Conservation (phyloP, 2,797 vertebrate species). For the Botia kubotai region DNA sequence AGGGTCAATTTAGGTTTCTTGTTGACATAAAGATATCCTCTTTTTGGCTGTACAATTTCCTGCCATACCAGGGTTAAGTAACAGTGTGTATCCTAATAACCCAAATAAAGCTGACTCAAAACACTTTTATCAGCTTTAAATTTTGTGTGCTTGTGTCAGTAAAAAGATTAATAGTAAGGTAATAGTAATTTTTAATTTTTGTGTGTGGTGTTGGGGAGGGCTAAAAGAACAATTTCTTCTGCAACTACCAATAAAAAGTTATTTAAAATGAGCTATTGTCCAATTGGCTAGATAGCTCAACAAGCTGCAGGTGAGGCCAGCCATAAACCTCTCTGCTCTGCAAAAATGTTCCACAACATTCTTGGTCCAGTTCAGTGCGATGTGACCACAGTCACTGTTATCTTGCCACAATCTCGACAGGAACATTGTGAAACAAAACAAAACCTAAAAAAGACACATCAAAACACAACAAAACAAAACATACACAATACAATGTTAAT, state of each 20-base stretch:
- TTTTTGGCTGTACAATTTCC: background rate
- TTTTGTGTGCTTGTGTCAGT: too few species aligned
- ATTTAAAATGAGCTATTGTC: slow-evolving; percentile 38
- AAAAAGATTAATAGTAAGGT: background rate
- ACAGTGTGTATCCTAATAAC: too few species aligned
- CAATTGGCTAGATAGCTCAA: slow-evolving; percentile 48
- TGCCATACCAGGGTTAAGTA: too few species aligned
- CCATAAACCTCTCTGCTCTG: slow-evolving; percentile 22
- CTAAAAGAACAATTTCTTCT: background rate
- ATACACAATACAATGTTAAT: slow-evolving; percentile 86
- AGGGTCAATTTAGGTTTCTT: background rate
- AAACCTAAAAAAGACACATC: slow-evolving; percentile 93
- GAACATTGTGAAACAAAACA: slow-evolving; percentile 98
- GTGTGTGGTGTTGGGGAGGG: background rate
- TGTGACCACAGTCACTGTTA: slow-evolving; percentile 72
- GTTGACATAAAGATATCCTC: background rate
- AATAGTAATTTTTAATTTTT: background rate
- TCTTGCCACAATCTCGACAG: slow-evolving; percentile 92
- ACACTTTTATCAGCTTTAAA: too few species aligned
- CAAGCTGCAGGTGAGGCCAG: slow-evolving; percentile 33
- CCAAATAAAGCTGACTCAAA: too few species aligned
- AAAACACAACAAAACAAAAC: slow-evolving; percentile 76
- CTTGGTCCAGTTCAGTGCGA: slow-evolving; percentile 46
- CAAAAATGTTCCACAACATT: slow-evolving; percentile 38
- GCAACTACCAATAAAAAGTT: slow-evolving; percentile 21